A percentile compares a stretch with the other conserved stretches of the same genome.
phyloP scores from a whole-genome alignment of 2,797 vertebrate genomes.

The Otolemur crassicaudatus region DNA sequence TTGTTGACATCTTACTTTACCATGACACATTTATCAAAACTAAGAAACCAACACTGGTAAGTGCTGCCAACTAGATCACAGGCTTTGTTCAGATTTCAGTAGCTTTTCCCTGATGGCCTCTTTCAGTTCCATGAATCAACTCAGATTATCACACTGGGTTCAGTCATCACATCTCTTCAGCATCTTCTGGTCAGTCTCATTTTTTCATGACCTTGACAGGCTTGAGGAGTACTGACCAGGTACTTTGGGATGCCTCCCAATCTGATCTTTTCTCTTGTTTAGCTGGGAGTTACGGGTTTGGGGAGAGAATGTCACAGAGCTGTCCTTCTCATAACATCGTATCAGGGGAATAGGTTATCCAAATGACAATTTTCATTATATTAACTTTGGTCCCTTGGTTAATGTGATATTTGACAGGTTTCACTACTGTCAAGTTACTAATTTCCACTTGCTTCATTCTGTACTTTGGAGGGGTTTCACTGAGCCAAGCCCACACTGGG shows the following conservation, averaged over 20 bases:
- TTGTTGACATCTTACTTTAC: not conserved
- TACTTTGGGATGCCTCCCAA: not conserved
- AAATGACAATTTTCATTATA: accelerated
- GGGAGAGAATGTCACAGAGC: not conserved
- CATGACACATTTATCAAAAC: not conserved
- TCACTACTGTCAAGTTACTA: not conserved
- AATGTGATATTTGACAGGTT: not conserved
- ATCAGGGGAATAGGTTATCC: accelerated
- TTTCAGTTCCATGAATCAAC: not conserved
- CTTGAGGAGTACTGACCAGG: not conserved
- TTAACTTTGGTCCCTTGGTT: not conserved
- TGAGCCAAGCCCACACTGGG: not conserved
- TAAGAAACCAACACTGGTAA: not conserved
- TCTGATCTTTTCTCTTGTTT: not conserved
- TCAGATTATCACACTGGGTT: not conserved
- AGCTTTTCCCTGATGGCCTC: not conserved
- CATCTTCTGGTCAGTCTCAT: not conserved
- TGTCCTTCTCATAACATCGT: not conserved
- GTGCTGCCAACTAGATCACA: not conserved
- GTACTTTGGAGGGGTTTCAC: not conserved
- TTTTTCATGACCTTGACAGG: not conserved
- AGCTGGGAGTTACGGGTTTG: not conserved
- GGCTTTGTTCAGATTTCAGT: not conserved
- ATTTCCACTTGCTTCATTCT: not conserved
- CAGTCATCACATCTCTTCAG: not conserved